A percentile compares a stretch with the other conserved stretches of the same genome.
These are phyloP conservation scores for Caenorhabditis brenneri DNA, from an alignment of 1,140 invertebrate species.

Conservation along the genomic window DNA sequence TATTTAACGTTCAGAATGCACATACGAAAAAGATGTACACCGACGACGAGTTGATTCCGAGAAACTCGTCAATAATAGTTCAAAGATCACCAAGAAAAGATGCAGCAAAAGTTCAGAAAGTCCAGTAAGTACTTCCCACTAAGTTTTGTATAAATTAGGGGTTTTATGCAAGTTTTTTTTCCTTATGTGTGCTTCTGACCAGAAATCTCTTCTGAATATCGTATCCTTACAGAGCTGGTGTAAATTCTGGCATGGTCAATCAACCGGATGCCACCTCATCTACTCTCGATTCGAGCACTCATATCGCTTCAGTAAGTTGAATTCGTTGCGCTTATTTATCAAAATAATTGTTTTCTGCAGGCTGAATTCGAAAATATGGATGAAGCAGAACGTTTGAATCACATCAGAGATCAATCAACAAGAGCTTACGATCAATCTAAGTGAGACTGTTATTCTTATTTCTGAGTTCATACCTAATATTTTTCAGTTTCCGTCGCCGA, in stretches of 20 bases:
- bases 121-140: constrained; percentile 68
- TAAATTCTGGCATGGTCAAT: constrained; percentile 45
- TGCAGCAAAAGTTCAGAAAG: constrained; percentile 71
- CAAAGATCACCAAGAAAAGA: constrained; percentile 83
- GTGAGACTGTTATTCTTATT: constrained; percentile 75
- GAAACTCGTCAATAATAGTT: constrained; percentile 95
- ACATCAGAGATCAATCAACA: constrained; percentile 94
- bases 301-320: constrained; percentile 28
- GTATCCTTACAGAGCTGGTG: constrained; percentile 9
- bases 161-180: too few relatives aligned
- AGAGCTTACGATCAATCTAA: constrained; percentile 94
- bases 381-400: constrained; percentile 94
- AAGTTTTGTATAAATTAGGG: neutral
- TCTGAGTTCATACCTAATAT: constrained; percentile 25
- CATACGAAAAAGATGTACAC: constrained; percentile 82
- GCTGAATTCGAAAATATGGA: constrained; percentile 86
- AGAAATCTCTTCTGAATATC: neutral
- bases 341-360: constrained; percentile 63
- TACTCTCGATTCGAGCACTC: constrained; percentile 17
- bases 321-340: neutral
- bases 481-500: constrained; percentile 61
- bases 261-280: neutral
- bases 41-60: constrained; percentile 86
- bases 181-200: too few relatives aligned
- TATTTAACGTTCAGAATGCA: constrained; percentile 81